Percentiles rank a stretch among this genome's conserved stretches.
These are phyloP conservation scores for Reticulitermes speratus DNA, from an alignment of 1,140 invertebrate genomes.

Conservation along the genomic window DNA sequence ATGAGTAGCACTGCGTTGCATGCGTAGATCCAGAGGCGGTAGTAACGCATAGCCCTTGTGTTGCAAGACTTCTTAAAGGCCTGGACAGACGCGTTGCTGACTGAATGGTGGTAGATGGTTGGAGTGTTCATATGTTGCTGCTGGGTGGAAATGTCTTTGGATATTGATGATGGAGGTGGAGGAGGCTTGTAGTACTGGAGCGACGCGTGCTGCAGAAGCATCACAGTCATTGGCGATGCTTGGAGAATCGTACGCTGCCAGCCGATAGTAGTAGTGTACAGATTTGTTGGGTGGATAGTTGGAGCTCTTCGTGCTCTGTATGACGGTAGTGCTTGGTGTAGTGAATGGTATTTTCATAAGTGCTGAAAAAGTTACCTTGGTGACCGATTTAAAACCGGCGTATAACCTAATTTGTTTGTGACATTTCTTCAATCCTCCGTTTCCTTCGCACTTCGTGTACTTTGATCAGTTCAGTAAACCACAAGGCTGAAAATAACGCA, in stretches of 20 bases:
- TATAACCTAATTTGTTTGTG: too few relatives aligned
- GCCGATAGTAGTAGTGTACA: background rate
- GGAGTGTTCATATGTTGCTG: constrained; percentile 44
- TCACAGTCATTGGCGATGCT: constrained; percentile 49
- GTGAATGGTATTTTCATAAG: background rate
- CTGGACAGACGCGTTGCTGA: constrained; percentile 41
- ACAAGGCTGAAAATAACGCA: too few relatives aligned
- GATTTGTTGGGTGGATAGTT: background rate
- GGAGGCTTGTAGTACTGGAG: constrained; percentile 50
- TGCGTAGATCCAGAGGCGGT: constrained; percentile 89
- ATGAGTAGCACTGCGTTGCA: constrained; percentile 84
- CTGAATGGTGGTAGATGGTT: constrained; percentile 46
- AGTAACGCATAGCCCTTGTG: constrained; percentile 61
- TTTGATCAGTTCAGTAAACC: too few relatives aligned
- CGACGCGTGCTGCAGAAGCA: constrained; percentile 54
- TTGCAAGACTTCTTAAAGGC: constrained; percentile 33
- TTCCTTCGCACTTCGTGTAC: too few relatives aligned
- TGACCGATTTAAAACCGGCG: too few relatives aligned
- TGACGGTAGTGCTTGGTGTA: background rate
- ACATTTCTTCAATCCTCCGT: too few relatives aligned
- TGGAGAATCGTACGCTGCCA: background rate
- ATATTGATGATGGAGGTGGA: constrained; percentile 39
- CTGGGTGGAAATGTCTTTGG: constrained; percentile 34
- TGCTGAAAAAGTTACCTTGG: background rate
- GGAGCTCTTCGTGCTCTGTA: background rate